Percentiles rank a stretch among this genome's conserved stretches.
phyloP scores from a whole-genome alignment of 2,797 vertebrate genomes.

The Semaprochilodus insignis region DNA sequence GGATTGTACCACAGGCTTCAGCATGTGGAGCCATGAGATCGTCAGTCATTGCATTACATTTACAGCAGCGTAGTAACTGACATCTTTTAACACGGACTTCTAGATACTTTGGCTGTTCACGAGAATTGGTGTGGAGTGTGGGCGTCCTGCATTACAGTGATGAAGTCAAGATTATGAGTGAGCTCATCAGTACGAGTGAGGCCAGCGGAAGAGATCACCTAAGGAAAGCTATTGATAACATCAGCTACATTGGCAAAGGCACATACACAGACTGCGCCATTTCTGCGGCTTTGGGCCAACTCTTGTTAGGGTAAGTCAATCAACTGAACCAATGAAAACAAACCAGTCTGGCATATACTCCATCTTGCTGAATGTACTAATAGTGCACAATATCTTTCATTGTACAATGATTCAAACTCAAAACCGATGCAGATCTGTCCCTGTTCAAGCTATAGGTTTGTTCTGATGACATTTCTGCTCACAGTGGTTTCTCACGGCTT shows the following conservation, averaged over 20 bases:
- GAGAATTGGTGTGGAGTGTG: background rate
- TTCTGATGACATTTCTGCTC: background rate
- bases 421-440: too few relatives aligned
- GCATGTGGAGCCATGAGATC: too few relatives aligned
- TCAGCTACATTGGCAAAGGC: background rate
- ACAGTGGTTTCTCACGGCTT: background rate
- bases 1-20: too few relatives aligned
- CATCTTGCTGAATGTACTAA: background rate
- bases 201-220: background rate
- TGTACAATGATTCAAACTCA: background rate
- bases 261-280: background rate
- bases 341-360: background rate
- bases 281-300: background rate
- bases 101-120: background rate
- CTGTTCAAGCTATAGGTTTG: background rate
- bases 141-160: background rate
- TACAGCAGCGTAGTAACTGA: too few relatives aligned
- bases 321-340: background rate
- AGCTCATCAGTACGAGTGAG: background rate
- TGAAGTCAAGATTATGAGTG: background rate
- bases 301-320: background rate
- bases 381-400: background rate
- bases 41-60: too few relatives aligned
- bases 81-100: background rate
- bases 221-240: background rate